A percentile compares a stretch with the other conserved stretches of the same genome.
Evolutionary conservation across 2,888 invertebrate genomes (phyloP).

Genomic region (Lottia scabra): DNA sequence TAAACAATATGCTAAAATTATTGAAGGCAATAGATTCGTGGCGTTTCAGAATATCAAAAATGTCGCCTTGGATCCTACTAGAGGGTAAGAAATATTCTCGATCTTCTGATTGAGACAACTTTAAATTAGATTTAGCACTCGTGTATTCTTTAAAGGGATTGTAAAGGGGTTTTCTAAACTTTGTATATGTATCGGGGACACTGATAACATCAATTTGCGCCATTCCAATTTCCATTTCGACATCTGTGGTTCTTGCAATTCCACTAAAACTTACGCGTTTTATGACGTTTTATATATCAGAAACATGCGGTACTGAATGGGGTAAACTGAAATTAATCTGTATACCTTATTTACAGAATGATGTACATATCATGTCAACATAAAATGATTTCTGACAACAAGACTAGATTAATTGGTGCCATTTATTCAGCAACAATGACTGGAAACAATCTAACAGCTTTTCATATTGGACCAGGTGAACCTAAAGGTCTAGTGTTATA

Average conservation of each 20-base stretch:
- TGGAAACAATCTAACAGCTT: constrained; percentile 3
- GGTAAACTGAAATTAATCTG: no score
- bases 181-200: no score
- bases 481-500: constrained; percentile 6
- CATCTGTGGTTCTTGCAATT: no score
- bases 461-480: constrained; percentile 8
- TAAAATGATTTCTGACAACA: neutral
- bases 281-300: no score
- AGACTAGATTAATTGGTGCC: neutral
- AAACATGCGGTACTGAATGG: no score
- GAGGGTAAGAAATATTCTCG: constrained; percentile 4
- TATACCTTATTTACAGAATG: neutral
- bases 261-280: no score
- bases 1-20: neutral
- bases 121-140: no score
- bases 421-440: constrained; percentile 13
- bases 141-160: no score
- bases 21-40: neutral
- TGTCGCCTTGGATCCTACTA: constrained; percentile 7
- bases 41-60: neutral
- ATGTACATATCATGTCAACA: neutral
- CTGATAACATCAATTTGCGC: no score
- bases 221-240: no score
- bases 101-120: neutral
- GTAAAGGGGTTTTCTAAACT: no score